Conservation (phyloP, 1,140 invertebrate species). For the Tenebrio molitor region DNA sequence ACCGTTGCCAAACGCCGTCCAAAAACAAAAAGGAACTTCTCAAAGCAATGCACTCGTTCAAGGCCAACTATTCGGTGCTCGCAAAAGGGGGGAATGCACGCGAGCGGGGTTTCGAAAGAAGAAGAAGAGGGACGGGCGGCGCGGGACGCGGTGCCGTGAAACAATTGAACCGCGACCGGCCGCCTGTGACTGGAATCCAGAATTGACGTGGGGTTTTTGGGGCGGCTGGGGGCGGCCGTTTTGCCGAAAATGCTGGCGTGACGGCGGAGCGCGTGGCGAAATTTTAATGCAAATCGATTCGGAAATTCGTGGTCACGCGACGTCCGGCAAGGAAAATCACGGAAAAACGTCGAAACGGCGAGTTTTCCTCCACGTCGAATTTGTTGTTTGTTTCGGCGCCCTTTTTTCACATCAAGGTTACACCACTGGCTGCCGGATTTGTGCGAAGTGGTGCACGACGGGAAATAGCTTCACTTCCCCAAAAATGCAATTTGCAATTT, state of each 20-base stretch:
- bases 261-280: too few relatives aligned
- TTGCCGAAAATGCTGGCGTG: too few relatives aligned
- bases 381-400: too few relatives aligned
- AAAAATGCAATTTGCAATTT: too few relatives aligned
- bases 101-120: slow-evolving; percentile 42
- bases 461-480: too few relatives aligned
- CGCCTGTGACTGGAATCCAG: slow-evolving; percentile 66
- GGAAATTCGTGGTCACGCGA: background rate
- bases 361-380: too few relatives aligned
- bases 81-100: slow-evolving; percentile 57
- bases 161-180: slow-evolving; percentile 66
- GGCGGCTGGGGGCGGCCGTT: too few relatives aligned
- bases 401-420: too few relatives aligned
- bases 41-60: slow-evolving; percentile 67
- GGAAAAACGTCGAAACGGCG: background rate
- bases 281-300: slow-evolving; percentile 5
- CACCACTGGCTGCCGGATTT: too few relatives aligned
- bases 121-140: slow-evolving; percentile 38
- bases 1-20: slow-evolving; percentile 66
- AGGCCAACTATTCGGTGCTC: slow-evolving; percentile 65
- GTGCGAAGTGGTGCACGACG: too few relatives aligned
- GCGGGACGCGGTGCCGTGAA: slow-evolving; percentile 62
- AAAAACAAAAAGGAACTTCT: slow-evolving; percentile 65
- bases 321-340: background rate
- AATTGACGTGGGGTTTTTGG: slow-evolving; percentile 61